These are phyloP conservation scores for Bufo bufo DNA, from an alignment of 2,113 vertebrate species.

Conservation along the genomic window DNA sequence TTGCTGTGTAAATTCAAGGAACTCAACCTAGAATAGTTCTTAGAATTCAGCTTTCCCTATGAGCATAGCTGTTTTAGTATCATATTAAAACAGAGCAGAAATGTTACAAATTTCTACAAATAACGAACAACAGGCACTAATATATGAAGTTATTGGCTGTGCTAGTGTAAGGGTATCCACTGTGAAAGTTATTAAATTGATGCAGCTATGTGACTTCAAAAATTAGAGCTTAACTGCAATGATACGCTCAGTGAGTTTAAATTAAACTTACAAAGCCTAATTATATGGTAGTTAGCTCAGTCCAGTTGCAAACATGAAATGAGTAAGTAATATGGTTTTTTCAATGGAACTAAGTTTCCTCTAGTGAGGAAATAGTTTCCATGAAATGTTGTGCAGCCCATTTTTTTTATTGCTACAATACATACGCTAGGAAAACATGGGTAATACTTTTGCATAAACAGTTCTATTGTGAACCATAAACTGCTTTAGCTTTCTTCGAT, in stretches of 20 bases:
- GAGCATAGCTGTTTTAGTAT: neutral
- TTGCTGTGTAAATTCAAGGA: neutral
- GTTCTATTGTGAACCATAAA: neutral
- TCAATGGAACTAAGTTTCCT: constrained; percentile 19
- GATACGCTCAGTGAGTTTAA: constrained; percentile 56
- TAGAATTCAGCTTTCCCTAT: neutral
- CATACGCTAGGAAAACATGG: neutral
- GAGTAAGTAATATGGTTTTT: constrained; percentile 35
- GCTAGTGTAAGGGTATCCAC: constrained; percentile 51
- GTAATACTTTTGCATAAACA: constrained; percentile 10
- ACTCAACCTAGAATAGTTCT: no score
- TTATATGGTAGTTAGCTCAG: constrained; percentile 48
- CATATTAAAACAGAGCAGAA: neutral
- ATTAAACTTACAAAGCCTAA: constrained; percentile 59
- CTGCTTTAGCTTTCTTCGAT: neutral
- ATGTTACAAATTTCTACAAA: constrained; percentile 17
- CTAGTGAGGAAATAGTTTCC: neutral
- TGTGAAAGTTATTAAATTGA: constrained; percentile 58
- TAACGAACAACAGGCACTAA: constrained; percentile 39
- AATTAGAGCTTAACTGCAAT: constrained; percentile 57
- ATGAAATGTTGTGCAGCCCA: constrained; percentile 29
- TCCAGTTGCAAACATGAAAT: constrained; percentile 53
- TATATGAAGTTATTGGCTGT: constrained; percentile 48
- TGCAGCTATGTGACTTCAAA: constrained; percentile 48
- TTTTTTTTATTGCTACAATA: constrained; percentile 5